Conservation (phyloP, 2,113 vertebrate genomes). For the Ptilonorhynchus violaceus region DNA sequence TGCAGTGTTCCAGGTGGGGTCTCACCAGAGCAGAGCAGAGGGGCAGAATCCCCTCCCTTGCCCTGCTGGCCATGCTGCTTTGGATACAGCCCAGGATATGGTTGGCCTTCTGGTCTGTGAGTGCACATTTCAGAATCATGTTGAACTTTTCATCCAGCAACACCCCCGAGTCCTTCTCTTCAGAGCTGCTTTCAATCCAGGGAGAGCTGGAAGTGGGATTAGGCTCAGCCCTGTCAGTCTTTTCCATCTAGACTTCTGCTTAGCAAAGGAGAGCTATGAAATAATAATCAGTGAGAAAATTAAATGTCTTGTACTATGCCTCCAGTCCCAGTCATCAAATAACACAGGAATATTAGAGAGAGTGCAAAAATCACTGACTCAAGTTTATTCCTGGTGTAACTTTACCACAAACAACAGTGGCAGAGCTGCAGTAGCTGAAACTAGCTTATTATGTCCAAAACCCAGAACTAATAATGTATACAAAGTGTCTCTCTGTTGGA, state of each 20-base stretch:
- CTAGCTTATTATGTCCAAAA: background rate
- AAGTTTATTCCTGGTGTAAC: background rate
- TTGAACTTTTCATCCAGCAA: background rate
- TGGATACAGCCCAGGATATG: background rate
- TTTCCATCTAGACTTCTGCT: background rate
- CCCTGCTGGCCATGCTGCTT: background rate
- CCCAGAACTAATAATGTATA: rapidly evolving
- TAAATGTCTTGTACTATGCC: background rate
- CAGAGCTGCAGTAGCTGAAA: background rate
- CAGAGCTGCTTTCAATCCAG: background rate
- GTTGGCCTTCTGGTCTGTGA: rapidly evolving
- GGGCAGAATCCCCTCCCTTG: background rate
- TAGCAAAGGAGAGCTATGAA: background rate
- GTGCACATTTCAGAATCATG: background rate
- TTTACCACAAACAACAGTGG: background rate
- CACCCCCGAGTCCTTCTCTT: background rate
- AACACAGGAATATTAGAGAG: background rate
- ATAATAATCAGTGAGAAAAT: background rate
- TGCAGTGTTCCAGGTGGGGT: background rate
- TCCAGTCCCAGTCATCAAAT: background rate
- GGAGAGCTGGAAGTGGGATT: rapidly evolving
- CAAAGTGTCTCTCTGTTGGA: background rate
- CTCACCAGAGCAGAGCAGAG: background rate
- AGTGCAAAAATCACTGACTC: background rate
- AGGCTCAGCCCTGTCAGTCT: background rate